Evolutionary conservation across 1,140 invertebrate genomes (phyloP).

Genomic region (Cataglyphis hispanica): DNA sequence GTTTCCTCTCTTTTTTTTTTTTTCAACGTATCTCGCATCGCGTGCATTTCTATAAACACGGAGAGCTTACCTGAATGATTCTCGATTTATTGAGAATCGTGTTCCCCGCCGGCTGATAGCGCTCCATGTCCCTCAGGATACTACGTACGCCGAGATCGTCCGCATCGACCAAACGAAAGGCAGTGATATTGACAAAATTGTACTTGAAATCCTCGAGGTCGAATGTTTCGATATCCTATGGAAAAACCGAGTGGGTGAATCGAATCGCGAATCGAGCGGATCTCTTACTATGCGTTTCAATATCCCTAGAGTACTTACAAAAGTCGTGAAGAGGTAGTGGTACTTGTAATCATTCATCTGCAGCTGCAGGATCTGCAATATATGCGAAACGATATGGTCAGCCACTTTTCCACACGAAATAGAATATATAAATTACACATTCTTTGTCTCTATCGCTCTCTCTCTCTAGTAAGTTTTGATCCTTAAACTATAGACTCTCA

Average conservation of each 20-base stretch:
- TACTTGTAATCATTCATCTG: constrained; percentile 91
- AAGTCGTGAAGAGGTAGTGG: constrained; percentile 90
- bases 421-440: constrained; percentile 10
- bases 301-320: constrained; percentile 87
- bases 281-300: constrained; percentile 48
- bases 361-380: constrained; percentile 88
- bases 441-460: background rate
- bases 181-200: constrained; percentile 90
- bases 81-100: constrained; percentile 87
- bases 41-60: constrained; percentile 27
- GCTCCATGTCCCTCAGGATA: constrained; percentile 89
- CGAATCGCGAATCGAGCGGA: constrained; percentile 38
- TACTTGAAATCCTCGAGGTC: constrained; percentile 90
- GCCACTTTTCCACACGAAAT: background rate
- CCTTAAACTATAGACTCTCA: background rate
- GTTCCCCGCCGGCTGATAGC: constrained; percentile 87
- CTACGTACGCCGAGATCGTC: constrained; percentile 87
- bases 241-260: constrained; percentile 53
- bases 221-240: constrained; percentile 89
- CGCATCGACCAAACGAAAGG: constrained; percentile 88
- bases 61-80: constrained; percentile 86
- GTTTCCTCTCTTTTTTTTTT: background rate
- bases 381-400: constrained; percentile 34
- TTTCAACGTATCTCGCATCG: background rate
- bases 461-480: background rate